Conservation (phyloP, 2,888 invertebrate genomes). For the Melanostoma scalare region DNA sequence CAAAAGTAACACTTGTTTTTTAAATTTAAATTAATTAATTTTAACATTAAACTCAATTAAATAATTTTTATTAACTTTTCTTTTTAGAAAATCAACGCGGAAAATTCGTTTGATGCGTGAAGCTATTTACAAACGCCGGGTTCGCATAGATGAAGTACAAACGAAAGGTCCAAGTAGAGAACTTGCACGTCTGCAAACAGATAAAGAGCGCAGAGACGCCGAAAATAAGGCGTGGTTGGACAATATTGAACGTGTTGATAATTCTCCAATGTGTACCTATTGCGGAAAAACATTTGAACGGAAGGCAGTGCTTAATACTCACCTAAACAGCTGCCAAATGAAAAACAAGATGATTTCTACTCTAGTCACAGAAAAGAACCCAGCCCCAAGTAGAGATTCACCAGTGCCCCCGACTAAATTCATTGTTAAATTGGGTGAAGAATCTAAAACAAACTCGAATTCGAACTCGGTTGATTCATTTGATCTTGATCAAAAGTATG, state of each 20-base stretch:
- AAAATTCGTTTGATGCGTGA: slow-evolving; percentile 87
- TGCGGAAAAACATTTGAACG: slow-evolving; percentile 89
- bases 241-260: slow-evolving; percentile 85
- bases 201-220: slow-evolving; percentile 60
- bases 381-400: slow-evolving; percentile 46
- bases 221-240: slow-evolving; percentile 79
- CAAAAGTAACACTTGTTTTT: neutral
- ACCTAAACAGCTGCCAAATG: slow-evolving; percentile 86
- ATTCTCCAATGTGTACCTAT: slow-evolving; percentile 83
- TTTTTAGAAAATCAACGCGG: slow-evolving; percentile 86
- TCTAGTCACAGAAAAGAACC: slow-evolving; percentile 59
- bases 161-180: slow-evolving; percentile 79
- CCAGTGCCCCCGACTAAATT: slow-evolving; percentile 47
- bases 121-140: slow-evolving; percentile 86
- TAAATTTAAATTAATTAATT: no score
- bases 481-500: slow-evolving; percentile 67
- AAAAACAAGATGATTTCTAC: slow-evolving; percentile 79
- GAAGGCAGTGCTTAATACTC: slow-evolving; percentile 88
- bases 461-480: slow-evolving; percentile 64
- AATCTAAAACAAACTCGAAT: slow-evolving; percentile 62
- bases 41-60: neutral
- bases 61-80: slow-evolving; percentile 47
- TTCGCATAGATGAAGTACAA: slow-evolving; percentile 85
- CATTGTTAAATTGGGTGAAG: slow-evolving; percentile 40
- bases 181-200: slow-evolving; percentile 78